phyloP scores from a whole-genome alignment of 2,888 invertebrate genomes.

The Marasmarcha lunaedactyla region DNA sequence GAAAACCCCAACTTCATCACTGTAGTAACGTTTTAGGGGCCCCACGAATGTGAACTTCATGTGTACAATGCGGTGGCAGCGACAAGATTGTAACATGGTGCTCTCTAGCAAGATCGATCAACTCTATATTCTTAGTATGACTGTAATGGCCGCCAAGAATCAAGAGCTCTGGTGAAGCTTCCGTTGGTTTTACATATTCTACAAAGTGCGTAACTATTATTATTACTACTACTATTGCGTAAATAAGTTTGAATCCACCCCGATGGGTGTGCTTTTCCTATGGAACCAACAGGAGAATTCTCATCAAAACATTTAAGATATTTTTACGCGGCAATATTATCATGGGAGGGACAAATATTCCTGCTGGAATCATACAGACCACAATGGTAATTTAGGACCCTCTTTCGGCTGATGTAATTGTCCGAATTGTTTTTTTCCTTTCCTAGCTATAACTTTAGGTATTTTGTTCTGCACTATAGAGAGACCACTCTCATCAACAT shows the following conservation, averaged over 20 bases:
- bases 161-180: too few relatives aligned
- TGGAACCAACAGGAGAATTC: conserved; percentile 4
- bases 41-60: background rate
- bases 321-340: conserved; percentile 11
- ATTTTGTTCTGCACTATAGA: too few relatives aligned
- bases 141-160: too few relatives aligned
- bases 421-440: background rate
- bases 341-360: conserved; percentile 11
- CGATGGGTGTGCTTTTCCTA: conserved; percentile 11
- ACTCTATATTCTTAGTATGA: too few relatives aligned
- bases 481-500: background rate
- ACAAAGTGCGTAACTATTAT: too few relatives aligned
- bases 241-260: conserved; percentile 19
- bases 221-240: too few relatives aligned
- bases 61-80: too few relatives aligned
- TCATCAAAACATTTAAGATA: background rate
- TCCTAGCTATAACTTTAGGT: too few relatives aligned
- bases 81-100: too few relatives aligned
- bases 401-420: background rate
- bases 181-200: too few relatives aligned
- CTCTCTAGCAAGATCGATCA: too few relatives aligned
- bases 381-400: conserved; percentile 8
- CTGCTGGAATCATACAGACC: conserved; percentile 10
- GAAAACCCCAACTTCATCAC: conserved; percentile 2
- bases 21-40: conserved; percentile 3